phyloP scores from a whole-genome alignment of 1,140 invertebrate species.

The Sesamia nonagrioides region DNA sequence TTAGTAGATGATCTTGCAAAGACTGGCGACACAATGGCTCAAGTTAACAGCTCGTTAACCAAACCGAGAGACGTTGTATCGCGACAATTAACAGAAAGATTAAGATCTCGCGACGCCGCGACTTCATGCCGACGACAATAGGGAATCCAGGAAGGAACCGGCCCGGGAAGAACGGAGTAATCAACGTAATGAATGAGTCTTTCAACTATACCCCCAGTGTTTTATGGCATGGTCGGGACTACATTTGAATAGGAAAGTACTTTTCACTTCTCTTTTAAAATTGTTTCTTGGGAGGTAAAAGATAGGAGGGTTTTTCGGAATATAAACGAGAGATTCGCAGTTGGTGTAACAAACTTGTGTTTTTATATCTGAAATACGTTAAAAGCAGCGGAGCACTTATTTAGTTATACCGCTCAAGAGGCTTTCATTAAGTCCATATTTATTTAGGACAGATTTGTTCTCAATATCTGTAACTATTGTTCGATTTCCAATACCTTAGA shows the following conservation, averaged over 20 bases:
- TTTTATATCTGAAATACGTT: not conserved
- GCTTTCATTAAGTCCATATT: not conserved
- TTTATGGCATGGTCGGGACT: slow-evolving; percentile 31
- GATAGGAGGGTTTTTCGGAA: not conserved
- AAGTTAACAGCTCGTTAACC: slow-evolving; percentile 78
- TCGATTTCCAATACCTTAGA: not conserved
- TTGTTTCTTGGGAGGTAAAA: slow-evolving; percentile 6
- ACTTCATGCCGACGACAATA: slow-evolving; percentile 63
- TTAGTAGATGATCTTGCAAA: slow-evolving; percentile 44
- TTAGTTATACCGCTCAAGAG: not conserved
- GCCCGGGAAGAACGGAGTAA: slow-evolving; percentile 60
- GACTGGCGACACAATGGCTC: slow-evolving; percentile 65
- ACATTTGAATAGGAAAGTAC: slow-evolving; percentile 42
- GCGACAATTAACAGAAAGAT: slow-evolving; percentile 76
- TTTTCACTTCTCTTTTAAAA: slow-evolving; percentile 32
- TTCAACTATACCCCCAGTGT: slow-evolving; percentile 39
- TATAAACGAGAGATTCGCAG: not conserved
- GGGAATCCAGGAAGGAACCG: slow-evolving; percentile 46
- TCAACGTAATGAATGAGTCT: slow-evolving; percentile 64
- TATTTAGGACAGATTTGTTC: not conserved
- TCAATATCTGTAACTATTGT: not conserved
- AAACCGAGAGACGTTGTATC: slow-evolving; percentile 68
- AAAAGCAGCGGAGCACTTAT: not conserved
- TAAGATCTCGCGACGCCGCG: slow-evolving; percentile 70
- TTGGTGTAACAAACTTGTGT: not conserved